Evolutionary conservation across 1,140 invertebrate species (phyloP), one percentile per base, ranked within the genome.

Genomic region (Aphidius gifuensis): DNA sequence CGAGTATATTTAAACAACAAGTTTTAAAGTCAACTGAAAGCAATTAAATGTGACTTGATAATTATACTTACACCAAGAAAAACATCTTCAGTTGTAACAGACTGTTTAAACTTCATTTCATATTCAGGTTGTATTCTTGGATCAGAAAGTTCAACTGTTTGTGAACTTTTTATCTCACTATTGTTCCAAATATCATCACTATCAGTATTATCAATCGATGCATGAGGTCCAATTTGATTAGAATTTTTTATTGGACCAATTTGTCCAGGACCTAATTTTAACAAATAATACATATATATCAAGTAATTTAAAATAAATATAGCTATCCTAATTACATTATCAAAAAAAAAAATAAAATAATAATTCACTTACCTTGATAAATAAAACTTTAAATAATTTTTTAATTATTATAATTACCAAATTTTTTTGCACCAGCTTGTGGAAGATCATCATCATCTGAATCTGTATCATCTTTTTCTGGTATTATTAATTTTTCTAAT

Each of bases 61-160:
- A 32, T 32, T 32, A 32, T 32, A 32, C 23, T 32, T 4, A 32
- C 23, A 32, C 23, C 23, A 53, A 95, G 80, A 79, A 87, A 96
- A 44, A 95, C 85, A 75, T 96, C 92, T 77, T 94, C 92, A 1
- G 92, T 85, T 8, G 86, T 87, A 3, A 96, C 91, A 54, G 88
- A 83, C 76, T 96, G 93, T 68, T 90, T 88, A 73, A 92, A 96
- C 69, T 88, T 85, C 70, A 94, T 90, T 23, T 90, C 87, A 80
- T 92, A 95, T 66, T 87, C 84, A 1, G 93, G 93, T 46, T 84
- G 81, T 69, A 85, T 85, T 53, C 91, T 80, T 3, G 87, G 85
- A 68, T 90, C 89, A 7, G 84, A 65, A 7, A 82, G 66, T 70
- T 87, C 86, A 59, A 82, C 75, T 56, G 79, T 74, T 32, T 32